phyloP scores from a whole-genome alignment of 2,113 vertebrate genomes.

The Prionailurus bengalensis region DNA sequence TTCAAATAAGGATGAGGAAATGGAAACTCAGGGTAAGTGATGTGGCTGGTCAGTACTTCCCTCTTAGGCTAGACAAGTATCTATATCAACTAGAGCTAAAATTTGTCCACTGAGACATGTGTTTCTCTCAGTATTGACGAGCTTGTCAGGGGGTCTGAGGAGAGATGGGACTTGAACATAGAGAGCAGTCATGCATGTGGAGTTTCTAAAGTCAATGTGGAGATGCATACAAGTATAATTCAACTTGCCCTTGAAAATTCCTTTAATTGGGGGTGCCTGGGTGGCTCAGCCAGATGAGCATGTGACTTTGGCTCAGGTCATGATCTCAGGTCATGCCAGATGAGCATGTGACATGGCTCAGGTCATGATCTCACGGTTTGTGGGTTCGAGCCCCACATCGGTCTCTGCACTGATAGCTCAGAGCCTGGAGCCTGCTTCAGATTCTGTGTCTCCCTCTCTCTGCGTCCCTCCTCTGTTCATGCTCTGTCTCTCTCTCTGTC shows the following conservation, averaged over 20 bases:
- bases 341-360: too few relatives aligned
- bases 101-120: fast-evolving
- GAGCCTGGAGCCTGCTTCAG: too few relatives aligned
- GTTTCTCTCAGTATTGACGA: fast-evolving
- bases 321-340: too few relatives aligned
- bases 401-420: too few relatives aligned
- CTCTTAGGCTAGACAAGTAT: background rate
- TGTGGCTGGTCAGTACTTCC: background rate
- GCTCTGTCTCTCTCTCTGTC: too few relatives aligned
- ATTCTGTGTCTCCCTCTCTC: too few relatives aligned
- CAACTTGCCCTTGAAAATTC: background rate
- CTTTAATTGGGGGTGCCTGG: background rate
- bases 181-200: background rate
- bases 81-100: background rate
- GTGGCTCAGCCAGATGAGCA: too few relatives aligned
- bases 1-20: background rate
- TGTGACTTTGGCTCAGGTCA: too few relatives aligned
- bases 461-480: too few relatives aligned
- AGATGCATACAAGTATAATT: background rate
- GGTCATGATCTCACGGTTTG: too few relatives aligned
- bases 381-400: too few relatives aligned
- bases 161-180: background rate
- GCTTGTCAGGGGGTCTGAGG: background rate
- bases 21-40: background rate
- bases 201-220: background rate